Base-by-base conservation (phyloP, 1,140 invertebrate species). In the Callitettix versicolor region DNA sequence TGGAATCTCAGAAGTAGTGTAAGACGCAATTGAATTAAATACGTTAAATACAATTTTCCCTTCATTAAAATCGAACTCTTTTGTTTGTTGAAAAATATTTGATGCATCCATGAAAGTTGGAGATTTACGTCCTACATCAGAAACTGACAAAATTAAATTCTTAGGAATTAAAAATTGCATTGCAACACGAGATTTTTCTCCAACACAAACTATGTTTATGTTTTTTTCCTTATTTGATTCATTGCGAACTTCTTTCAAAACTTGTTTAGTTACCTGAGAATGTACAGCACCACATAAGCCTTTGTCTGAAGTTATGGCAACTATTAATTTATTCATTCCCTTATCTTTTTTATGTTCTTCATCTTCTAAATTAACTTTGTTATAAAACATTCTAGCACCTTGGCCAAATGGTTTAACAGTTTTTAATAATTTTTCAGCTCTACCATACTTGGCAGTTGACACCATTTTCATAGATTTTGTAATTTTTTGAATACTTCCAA, bases 401-500 rank as follows among this genome's bases (percentile, higher is more conserved):
- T 50, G 47, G 18, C 65, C 65, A 34, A 62, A 61, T 9, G 60
- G 64, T 46, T 61, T 49, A 17, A 62, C 63, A 18, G 53, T 34
- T 22, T 75, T 77, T 24, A 85, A 65, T 56, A 84, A 80, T 60
- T 77, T 72, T 64, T 86, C 84, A 61, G 84, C 84, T 56, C 76
- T 70, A 20, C 79, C 72, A 68, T 79, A 86, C 62, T 86, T 85
- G 2, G 72, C 69, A 26, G 71, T 70, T 50, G 81, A 81, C 66
- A 85, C 83, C 83, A 86, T 85, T 70, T 86, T 85, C 84, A 85
- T 85, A 60, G 81, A 84, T 63, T 83, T 80, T 6, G 83, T 85
- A 59, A 85, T 86, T 67, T 85, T 85, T 66, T 85, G 81, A 60
- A 85, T 86, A 65, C 82, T 85, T 61, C 73, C 83, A 17, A 85